phyloP scores from a whole-genome alignment of 2,797 vertebrate species.

The Lepidocolaptes lacrymiger region DNA sequence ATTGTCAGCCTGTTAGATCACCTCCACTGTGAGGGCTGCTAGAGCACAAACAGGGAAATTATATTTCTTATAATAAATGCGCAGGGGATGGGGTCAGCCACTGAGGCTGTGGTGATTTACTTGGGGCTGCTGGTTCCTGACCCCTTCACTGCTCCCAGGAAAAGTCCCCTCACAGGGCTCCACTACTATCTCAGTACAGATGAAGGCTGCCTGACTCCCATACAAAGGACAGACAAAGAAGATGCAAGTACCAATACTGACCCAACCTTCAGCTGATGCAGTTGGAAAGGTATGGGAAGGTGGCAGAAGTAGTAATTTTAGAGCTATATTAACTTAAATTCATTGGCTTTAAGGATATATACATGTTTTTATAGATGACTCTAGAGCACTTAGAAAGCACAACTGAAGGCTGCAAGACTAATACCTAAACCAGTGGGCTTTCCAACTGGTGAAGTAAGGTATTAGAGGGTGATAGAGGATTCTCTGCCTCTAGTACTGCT shows the following conservation, averaged over 20 bases:
- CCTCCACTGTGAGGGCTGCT: not conserved
- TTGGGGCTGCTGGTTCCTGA: not conserved
- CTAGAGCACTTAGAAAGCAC: not conserved
- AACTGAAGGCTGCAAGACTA: not conserved
- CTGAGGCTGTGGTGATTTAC: rapidly evolving
- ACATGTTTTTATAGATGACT: not conserved
- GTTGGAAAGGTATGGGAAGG: not conserved
- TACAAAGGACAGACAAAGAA: not conserved
- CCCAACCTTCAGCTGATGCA: not conserved
- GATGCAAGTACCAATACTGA: not conserved
- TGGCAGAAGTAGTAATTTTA: not conserved
- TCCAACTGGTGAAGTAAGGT: not conserved
- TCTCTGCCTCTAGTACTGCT: not conserved
- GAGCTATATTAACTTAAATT: not conserved
- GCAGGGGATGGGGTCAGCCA: not conserved
- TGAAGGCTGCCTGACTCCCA: not conserved
- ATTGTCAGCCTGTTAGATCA: not conserved
- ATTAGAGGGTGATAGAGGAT: not conserved
- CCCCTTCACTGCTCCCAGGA: not conserved
- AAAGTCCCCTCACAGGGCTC: not conserved
- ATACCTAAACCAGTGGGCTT: not conserved
- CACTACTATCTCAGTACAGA: not conserved
- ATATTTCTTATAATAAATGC: not conserved
- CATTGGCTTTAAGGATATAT: not conserved
- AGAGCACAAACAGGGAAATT: not conserved